Evolutionary conservation across 1,140 invertebrate genomes (phyloP).

Genomic region (Philopotamus ludificatus): DNA sequence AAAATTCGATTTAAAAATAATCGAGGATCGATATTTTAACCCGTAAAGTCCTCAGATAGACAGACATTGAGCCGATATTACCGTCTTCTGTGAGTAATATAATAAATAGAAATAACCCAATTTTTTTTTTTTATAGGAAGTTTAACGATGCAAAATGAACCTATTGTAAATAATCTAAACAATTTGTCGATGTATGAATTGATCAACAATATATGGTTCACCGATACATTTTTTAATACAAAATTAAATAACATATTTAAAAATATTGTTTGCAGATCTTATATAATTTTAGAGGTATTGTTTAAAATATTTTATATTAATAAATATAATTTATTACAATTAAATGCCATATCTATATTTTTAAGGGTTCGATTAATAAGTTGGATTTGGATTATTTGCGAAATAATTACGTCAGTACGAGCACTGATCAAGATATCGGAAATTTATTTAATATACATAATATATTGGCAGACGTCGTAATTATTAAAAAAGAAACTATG

Average conservation of each 20-base stretch:
- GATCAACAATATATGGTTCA: conserved; percentile 39
- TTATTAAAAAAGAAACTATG: conserved; percentile 17
- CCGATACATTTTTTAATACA: conserved; percentile 17
- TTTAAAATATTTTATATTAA: conserved; percentile 9
- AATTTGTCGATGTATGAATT: conserved; percentile 42
- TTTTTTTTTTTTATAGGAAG: conserved; percentile 27
- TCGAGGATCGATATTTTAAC: no score
- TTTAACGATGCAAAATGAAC: conserved; percentile 20
- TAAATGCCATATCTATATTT: conserved; percentile 8
- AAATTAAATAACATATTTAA: conserved; percentile 22
- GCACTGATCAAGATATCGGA: conserved; percentile 21
- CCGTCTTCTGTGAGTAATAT: background rate
- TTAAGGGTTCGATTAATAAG: conserved; percentile 22
- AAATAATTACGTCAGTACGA: conserved; percentile 27
- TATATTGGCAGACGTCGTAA: conserved; percentile 16
- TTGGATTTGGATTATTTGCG: conserved; percentile 26
- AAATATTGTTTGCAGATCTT: conserved; percentile 19
- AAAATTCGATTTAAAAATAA: no score
- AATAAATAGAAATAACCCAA: background rate
- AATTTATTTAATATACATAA: conserved; percentile 5
- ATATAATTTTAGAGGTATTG: conserved; percentile 10
- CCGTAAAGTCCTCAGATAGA: no score
- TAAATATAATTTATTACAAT: background rate
- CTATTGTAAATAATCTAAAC: conserved; percentile 40
- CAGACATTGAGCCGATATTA: no score